Conservation (phyloP, 2,797 vertebrate genomes). For the Chelonia mydas region DNA sequence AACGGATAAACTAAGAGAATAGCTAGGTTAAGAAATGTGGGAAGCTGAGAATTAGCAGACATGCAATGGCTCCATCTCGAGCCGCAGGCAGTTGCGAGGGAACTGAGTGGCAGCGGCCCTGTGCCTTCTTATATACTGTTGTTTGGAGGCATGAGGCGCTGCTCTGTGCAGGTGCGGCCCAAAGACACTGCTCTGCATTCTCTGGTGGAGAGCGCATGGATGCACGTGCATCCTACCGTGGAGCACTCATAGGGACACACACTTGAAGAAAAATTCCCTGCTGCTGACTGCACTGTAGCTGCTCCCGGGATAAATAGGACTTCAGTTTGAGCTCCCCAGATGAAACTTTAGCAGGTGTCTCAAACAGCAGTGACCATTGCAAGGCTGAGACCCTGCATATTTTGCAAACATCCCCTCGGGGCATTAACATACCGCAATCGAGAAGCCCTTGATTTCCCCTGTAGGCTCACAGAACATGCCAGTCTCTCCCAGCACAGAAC, state of each 20-base stretch:
- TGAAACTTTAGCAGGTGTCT: background rate
- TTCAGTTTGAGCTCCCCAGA: background rate
- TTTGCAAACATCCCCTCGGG: background rate
- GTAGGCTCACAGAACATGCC: no score
- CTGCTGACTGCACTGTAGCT: background rate
- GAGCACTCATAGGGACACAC: background rate
- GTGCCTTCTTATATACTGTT: no score
- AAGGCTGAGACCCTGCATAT: background rate
- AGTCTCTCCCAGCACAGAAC: background rate
- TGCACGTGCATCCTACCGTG: fast-evolving
- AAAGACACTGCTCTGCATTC: background rate
- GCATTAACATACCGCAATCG: background rate
- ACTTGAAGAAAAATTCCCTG: background rate
- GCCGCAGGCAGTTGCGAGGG: background rate
- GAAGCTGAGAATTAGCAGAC: background rate
- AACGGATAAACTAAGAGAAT: background rate
- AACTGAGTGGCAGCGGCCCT: background rate
- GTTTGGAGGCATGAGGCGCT: background rate
- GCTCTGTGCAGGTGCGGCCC: background rate
- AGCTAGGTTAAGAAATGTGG: background rate
- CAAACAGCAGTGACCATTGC: background rate
- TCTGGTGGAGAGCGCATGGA: background rate
- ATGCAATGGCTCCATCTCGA: background rate
- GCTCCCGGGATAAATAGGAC: background rate
- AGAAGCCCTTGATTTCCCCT: background rate